Evolutionary conservation across 2,888 invertebrate genomes (phyloP).

Genomic region (Zygogramma bicolorata): DNA sequence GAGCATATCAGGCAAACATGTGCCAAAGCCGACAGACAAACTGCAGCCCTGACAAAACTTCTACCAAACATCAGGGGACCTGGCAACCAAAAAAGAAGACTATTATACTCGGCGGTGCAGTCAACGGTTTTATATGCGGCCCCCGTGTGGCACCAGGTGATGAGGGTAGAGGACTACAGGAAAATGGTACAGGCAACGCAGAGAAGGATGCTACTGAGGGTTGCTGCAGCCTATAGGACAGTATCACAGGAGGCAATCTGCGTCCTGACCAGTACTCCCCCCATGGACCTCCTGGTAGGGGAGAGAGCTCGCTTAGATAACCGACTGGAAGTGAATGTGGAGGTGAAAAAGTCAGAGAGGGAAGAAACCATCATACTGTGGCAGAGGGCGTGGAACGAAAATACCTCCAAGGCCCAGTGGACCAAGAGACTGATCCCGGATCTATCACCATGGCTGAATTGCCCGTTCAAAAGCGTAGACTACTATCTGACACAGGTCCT

Average conservation of each 20-base stretch:
- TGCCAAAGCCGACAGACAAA: slow-evolving; percentile 14
- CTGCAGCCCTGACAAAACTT: background rate
- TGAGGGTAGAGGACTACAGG: slow-evolving; percentile 13
- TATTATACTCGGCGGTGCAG: slow-evolving; percentile 21
- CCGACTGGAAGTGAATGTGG: background rate
- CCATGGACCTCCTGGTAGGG: slow-evolving; percentile 19
- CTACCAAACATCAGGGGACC: slow-evolving; percentile 25
- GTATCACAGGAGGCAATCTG: slow-evolving; percentile 26
- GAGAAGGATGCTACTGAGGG: slow-evolving; percentile 13
- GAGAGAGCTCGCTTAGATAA: background rate
- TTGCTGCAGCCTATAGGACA: slow-evolving; percentile 27
- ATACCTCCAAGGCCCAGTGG: slow-evolving; percentile 1
- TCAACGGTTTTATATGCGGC: slow-evolving; percentile 35
- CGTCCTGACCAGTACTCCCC: slow-evolving; percentile 17
- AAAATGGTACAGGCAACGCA: background rate
- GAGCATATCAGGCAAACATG: slow-evolving; percentile 11
- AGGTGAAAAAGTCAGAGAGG: background rate
- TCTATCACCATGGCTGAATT: slow-evolving; percentile 18
- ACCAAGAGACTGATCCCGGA: slow-evolving; percentile 22
- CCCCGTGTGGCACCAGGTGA: slow-evolving; percentile 24
- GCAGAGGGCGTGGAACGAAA: slow-evolving; percentile 21
- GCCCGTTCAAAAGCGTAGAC: slow-evolving; percentile 12
- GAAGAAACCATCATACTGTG: slow-evolving; percentile 12
- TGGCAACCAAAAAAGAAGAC: slow-evolving; percentile 17
- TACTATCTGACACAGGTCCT: slow-evolving; percentile 21